Evolutionary conservation across 2,113 vertebrate species (phyloP).

Genomic region (Martes martes): DNA sequence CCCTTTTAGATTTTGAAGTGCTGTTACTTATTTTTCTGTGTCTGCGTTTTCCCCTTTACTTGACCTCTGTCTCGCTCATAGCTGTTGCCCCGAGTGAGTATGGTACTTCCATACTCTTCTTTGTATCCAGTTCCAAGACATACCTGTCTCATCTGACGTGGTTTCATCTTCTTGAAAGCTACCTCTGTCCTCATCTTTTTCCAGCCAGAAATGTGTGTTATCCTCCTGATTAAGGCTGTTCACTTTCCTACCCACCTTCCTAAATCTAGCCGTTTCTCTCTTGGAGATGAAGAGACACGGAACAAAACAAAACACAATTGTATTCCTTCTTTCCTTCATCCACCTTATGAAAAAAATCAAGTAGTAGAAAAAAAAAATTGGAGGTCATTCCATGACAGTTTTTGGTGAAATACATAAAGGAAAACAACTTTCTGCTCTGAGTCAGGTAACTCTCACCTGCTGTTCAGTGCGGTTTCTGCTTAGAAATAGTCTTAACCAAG

Average conservation of each 20-base stretch:
- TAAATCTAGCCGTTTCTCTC: neutral
- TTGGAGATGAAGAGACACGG: neutral
- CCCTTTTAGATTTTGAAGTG: neutral
- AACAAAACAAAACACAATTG: neutral
- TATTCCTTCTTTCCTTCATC: neutral
- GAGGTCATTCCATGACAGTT: neutral
- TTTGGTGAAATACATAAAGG: neutral
- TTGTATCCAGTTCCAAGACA: neutral
- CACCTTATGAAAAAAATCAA: neutral
- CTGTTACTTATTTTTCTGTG: neutral
- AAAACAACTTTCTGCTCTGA: neutral
- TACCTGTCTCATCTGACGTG: neutral
- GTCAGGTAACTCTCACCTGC: neutral
- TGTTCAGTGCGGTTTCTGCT: neutral
- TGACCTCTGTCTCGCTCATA: neutral
- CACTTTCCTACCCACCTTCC: neutral
- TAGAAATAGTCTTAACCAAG: neutral
- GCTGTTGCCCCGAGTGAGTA: neutral
- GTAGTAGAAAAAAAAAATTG: neutral
- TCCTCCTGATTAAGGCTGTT: neutral
- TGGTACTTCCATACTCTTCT: fast-evolving
- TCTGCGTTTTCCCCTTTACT: neutral
- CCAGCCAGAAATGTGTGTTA: neutral
- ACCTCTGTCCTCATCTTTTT: neutral
- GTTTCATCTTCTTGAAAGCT: neutral